Conservation (phyloP, 1,140 invertebrate genomes). For the Papilio xuthus region DNA sequence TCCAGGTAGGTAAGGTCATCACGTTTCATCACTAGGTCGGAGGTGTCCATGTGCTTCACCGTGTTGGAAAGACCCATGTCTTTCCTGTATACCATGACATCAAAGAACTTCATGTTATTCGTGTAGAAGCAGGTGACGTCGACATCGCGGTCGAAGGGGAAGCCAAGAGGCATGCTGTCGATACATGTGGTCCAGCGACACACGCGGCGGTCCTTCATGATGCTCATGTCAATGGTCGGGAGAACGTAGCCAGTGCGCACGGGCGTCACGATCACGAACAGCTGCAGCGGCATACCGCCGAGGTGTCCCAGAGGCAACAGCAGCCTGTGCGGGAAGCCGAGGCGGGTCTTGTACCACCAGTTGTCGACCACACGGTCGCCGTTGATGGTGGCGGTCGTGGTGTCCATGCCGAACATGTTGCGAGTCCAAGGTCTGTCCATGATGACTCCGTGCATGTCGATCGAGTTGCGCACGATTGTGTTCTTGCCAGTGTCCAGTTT, state of each 20-base stretch:
- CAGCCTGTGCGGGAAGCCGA: slow-evolving; percentile 84
- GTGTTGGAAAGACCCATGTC: slow-evolving; percentile 60
- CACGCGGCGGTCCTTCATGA: slow-evolving; percentile 77
- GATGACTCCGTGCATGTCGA: slow-evolving; percentile 71
- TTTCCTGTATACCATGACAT: slow-evolving; percentile 84
- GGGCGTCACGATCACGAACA: slow-evolving; percentile 85
- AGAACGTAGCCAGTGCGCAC: slow-evolving; percentile 84
- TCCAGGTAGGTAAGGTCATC: slow-evolving; percentile 70
- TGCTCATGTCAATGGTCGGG: slow-evolving; percentile 76
- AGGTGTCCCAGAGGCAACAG: slow-evolving; percentile 85
- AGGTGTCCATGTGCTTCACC: slow-evolving; percentile 64
- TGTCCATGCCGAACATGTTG: slow-evolving; percentile 49
- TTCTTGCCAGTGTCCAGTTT: slow-evolving; percentile 85
- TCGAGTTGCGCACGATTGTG: slow-evolving; percentile 79
- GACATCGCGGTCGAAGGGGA: slow-evolving; percentile 86
- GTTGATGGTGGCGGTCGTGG: slow-evolving; percentile 55
- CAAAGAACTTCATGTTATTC: slow-evolving; percentile 85
- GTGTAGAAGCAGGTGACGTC: slow-evolving; percentile 82
- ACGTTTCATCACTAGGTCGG: slow-evolving; percentile 68
- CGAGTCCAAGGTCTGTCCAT: slow-evolving; percentile 67
- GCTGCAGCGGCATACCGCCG: slow-evolving; percentile 84
- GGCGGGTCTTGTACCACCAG: slow-evolving; percentile 81
- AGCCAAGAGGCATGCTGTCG: slow-evolving; percentile 84
- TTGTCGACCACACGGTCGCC: slow-evolving; percentile 75
- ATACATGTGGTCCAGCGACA: slow-evolving; percentile 81